Base-by-base conservation (phyloP, 1,140 invertebrate genomes). In the Drosophila sp. region DNA sequence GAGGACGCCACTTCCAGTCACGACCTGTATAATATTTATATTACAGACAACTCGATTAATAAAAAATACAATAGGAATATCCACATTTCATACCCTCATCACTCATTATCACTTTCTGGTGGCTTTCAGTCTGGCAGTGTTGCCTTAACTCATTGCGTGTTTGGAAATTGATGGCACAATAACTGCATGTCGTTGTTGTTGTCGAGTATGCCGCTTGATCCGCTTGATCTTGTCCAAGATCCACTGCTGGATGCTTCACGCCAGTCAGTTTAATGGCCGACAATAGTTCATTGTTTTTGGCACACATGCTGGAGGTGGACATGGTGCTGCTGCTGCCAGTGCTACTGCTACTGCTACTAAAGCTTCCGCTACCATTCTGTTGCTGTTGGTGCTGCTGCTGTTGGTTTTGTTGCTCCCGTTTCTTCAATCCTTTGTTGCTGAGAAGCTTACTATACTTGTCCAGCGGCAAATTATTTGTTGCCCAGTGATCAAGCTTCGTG, bases 1-100 rank as follows among this genome's bases (percentile, higher is more conserved):
- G 95, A 11, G 95, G 93, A 54, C 95, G 91, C 92, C 94, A 95
- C 63, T 94, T 94, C 95, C 95, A 96, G 76, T 95, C 94, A 25
- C 94, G 92, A 25, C 94, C 92, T 80, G 34, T 48, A 29, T 8
- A 6, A 29, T 29, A n/a, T n/a, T n/a, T n/a, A n/a, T n/a, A n/a
- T n/a, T n/a, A n/a, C n/a, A n/a, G 7, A 0, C 2, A 29, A 29
- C 2, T 29, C 4, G 13, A 18, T 27, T 8, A 36, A 45, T 45
- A 9, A 25, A 7, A 46, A 45, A 18, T 13, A 7, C 11, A 16
- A 57, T 7, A 4, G 7, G 2, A 29, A 2, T 18, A 4, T 7
- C 27, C 4, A 29, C n/a, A 11, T 1, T 50, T 38, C 92, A 62
- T 65, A 92, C 92, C 95, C 86, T 95, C 95, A 91, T 96, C 95